A percentile compares a stretch with the other conserved stretches of the same genome.
phyloP scores from a whole-genome alignment of 2,888 invertebrate species.

The Sesia apiformis region DNA sequence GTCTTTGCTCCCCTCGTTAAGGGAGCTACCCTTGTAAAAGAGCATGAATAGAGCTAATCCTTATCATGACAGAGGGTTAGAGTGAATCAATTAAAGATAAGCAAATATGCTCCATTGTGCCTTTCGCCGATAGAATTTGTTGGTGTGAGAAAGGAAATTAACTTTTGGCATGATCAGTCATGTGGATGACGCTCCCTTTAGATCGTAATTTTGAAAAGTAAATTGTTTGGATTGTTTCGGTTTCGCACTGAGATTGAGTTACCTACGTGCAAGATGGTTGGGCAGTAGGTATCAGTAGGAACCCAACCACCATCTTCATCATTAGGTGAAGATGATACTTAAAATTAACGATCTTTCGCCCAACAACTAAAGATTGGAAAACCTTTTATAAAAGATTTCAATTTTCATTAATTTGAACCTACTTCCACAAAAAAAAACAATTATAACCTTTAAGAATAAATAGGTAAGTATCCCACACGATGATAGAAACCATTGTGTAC shows the following conservation, averaged over 20 bases:
- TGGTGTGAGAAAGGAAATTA: constrained; percentile 38
- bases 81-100: constrained; percentile 75
- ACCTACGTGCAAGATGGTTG: neutral
- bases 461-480: too few relatives aligned
- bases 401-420: too few relatives aligned
- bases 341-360: too few relatives aligned
- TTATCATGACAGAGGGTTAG: constrained; percentile 61
- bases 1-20: constrained; percentile 54
- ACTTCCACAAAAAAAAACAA: too few relatives aligned
- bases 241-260: neutral
- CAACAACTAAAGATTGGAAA: too few relatives aligned
- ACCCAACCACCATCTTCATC: too few relatives aligned
- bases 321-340: too few relatives aligned
- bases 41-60: constrained; percentile 72
- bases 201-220: constrained; percentile 26
- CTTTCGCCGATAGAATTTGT: constrained; percentile 53
- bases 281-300: too few relatives aligned
- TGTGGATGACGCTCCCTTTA: constrained; percentile 41
- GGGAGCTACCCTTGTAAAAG: constrained; percentile 71
- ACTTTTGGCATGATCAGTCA: constrained; percentile 33
- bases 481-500: too few relatives aligned
- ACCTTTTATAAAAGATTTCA: too few relatives aligned
- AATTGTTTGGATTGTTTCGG: constrained; percentile 39
- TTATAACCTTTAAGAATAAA: too few relatives aligned
- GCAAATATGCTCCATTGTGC: constrained; percentile 68